Evolutionary conservation across 2,113 vertebrate species (phyloP), one percentile per base, ranked within the genome.

Genomic region (Callithrix jacchus): DNA sequence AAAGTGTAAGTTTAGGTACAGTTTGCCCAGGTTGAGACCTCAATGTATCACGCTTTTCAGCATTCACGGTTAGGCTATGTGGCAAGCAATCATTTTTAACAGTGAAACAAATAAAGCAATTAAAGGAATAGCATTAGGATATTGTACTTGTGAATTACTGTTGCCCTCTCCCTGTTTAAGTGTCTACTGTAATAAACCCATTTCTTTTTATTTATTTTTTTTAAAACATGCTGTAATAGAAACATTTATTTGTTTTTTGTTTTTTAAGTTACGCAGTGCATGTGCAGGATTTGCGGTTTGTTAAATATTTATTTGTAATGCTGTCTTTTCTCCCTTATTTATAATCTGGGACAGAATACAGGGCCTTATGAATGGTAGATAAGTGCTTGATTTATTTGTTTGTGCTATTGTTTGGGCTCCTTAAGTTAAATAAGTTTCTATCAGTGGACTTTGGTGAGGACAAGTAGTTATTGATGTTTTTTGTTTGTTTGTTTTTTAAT

Each of bases 1-100:
- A 98, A 99, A 98, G 98, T 98, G 98, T 97, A 99, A 99, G 98
- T 99, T 99, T 99, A 99, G 99, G 99, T 98, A 98, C 99, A 98
- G 98, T 99, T 99, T 99, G 98, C 92, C 12, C 94, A 92, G 98
- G 98, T 98, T 98, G 98, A 98, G 99, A 98, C 98, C 98, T 98
- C 98, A 37, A 97, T 98, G 98, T 96, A 98, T 98, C 98, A 97
- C 97, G 97, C 97, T 98, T 96, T 96, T 83, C 96, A 84, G 97
- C 96, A 91, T 97, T 98, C 96, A 76, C 96, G 97, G 91, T 89
- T 95, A 58, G 97, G 97, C 94, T 54, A 5, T 96, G 89, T 52
- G 52, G 96, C 35, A 93, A 96, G 97, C 97, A 74, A 91, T 64
- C 96, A 96, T 89, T 97, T 80, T 94, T 42, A 56, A 96, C 95